These are phyloP conservation scores for Agonopterix heracliana DNA, from an alignment of 2,888 invertebrate species.

Conservation along the genomic window DNA sequence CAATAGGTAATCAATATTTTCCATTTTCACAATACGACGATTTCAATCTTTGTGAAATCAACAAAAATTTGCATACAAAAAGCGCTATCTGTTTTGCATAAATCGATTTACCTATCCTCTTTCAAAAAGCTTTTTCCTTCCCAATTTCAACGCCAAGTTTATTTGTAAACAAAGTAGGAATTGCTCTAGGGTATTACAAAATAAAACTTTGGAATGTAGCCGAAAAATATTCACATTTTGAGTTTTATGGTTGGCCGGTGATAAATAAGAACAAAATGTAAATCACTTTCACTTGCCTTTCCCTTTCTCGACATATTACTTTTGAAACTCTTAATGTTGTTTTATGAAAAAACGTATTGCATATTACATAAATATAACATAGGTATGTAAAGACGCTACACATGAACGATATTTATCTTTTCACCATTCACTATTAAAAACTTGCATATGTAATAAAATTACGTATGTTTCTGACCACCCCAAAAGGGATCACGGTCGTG, in stretches of 20 bases:
- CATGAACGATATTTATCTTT: no score
- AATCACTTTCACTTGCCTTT: background rate
- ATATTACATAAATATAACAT: no score
- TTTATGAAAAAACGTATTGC: no score
- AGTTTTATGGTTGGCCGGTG: conserved; percentile 25
- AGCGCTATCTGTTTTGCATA: conserved; percentile 73
- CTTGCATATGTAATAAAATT: no score
- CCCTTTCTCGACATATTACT: no score
- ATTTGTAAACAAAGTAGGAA: conserved; percentile 72
- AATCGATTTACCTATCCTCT: conserved; percentile 74
- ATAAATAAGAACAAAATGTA: conserved; percentile 26
- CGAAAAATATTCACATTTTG: conserved; percentile 51
- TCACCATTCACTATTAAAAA: no score
- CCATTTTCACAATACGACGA: conserved; percentile 61
- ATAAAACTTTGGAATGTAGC: conserved; percentile 60
- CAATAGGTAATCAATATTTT: conserved; percentile 51
- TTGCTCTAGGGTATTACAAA: conserved; percentile 69
- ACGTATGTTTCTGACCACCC: no score
- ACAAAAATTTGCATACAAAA: conserved; percentile 73
- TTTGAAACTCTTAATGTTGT: no score
- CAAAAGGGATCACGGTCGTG: no score
- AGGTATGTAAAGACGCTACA: no score
- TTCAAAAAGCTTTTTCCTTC: conserved; percentile 68
- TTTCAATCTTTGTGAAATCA: conserved; percentile 72
- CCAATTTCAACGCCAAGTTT: conserved; percentile 69